These are phyloP conservation scores for Tachypleus tridentatus DNA, from an alignment of 1,140 invertebrate species.

Conservation along the genomic window DNA sequence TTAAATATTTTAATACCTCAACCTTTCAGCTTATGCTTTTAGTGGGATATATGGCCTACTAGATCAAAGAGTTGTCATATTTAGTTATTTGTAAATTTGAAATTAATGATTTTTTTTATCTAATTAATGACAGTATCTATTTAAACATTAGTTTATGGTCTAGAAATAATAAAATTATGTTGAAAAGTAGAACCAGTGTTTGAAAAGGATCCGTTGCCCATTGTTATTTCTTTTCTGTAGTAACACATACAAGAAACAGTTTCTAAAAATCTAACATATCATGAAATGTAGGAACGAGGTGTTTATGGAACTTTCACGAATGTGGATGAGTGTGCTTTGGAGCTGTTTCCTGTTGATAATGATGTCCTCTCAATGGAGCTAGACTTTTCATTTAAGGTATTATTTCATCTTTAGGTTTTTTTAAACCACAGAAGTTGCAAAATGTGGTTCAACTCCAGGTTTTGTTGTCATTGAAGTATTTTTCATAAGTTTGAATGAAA, in stretches of 20 bases:
- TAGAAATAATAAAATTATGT: too few relatives aligned
- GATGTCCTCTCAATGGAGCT: constrained; percentile 90
- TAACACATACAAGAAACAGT: too few relatives aligned
- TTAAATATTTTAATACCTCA: too few relatives aligned
- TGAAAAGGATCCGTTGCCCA: too few relatives aligned
- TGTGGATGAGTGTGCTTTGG: constrained; percentile 72
- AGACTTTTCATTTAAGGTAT: constrained; percentile 52
- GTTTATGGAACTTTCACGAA: constrained; percentile 62
- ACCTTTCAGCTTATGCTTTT: too few relatives aligned
- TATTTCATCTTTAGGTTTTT: constrained; percentile 6
- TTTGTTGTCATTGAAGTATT: too few relatives aligned
- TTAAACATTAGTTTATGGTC: too few relatives aligned
- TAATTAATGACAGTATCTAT: neutral
- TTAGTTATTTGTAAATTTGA: constrained; percentile 3
- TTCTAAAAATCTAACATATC: too few relatives aligned
- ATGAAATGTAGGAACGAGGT: constrained; percentile 49
- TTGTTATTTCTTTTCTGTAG: too few relatives aligned
- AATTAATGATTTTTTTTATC: constrained; percentile 17
- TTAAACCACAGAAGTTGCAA: neutral
- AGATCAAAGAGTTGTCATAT: neutral
- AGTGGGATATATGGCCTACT: too few relatives aligned
- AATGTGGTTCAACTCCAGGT: constrained; percentile 31
- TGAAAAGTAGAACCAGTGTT: too few relatives aligned
- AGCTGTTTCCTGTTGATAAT: constrained; percentile 80
- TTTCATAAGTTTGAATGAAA: too few relatives aligned